Evolutionary conservation across 37 sponge, comb jelly and placozoan genomes (phyloP).

Genomic region (Oscarella lobularis): DNA sequence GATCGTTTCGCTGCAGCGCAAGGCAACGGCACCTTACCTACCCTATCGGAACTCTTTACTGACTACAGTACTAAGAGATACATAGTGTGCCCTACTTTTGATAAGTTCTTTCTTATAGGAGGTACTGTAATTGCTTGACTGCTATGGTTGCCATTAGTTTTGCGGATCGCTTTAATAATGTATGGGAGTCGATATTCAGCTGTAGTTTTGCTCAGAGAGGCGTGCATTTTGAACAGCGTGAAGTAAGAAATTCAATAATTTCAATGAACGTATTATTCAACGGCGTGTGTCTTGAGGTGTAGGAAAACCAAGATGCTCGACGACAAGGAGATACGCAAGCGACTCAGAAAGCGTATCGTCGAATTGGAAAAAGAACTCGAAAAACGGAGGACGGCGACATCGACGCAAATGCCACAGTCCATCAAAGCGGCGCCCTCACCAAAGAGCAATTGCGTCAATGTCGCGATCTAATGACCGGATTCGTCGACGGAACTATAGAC

Average conservation of each 20-base stretch:
- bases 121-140: slow-evolving; percentile 84
- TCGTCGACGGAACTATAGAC: slow-evolving; percentile 46
- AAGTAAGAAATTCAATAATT: slow-evolving; percentile 19
- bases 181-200: slow-evolving; percentile 69
- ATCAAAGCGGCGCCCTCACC: slow-evolving; percentile 11
- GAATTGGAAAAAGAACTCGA: slow-evolving; percentile 57
- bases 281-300: not conserved
- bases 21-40: slow-evolving; percentile 13
- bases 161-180: slow-evolving; percentile 37
- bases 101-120: slow-evolving; percentile 13
- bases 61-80: slow-evolving; percentile 71
- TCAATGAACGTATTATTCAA: not conserved
- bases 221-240: slow-evolving; percentile 60
- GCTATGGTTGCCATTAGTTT: slow-evolving; percentile 82
- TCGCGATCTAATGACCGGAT: slow-evolving; percentile 40
- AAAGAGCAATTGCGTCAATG: slow-evolving; percentile 24
- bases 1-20: slow-evolving; percentile 57
- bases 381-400: too few species aligned
- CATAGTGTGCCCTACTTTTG: not conserved
- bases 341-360: slow-evolving; percentile 37
- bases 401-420: too few species aligned
- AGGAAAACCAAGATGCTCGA: slow-evolving; percentile 79
- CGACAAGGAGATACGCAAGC: slow-evolving; percentile 63
- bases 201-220: slow-evolving; percentile 74
- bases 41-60: slow-evolving; percentile 82